Percentiles rank a stretch among this genome's conserved stretches.
phyloP scores from a whole-genome alignment of 2,888 invertebrate species.

The Ametastegia equiseti region DNA sequence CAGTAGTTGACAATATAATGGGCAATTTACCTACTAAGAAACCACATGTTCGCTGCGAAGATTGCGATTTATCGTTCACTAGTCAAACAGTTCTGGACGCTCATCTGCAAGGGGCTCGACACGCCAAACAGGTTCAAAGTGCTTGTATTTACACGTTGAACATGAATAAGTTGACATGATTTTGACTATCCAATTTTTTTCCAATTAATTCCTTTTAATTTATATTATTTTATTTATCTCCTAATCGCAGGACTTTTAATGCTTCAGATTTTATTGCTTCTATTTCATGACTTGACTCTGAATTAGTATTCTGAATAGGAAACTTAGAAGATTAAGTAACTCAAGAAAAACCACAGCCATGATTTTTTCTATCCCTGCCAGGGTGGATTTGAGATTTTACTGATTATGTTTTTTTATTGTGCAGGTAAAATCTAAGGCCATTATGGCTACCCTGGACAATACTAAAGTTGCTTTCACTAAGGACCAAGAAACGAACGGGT shows the following conservation, averaged over 20 bases:
- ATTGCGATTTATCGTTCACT: slow-evolving; percentile 76
- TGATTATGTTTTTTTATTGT: slow-evolving; percentile 5
- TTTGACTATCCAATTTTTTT: not conserved
- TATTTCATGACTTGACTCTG: not conserved
- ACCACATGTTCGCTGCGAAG: slow-evolving; percentile 74
- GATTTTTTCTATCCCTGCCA: not conserved
- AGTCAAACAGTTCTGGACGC: slow-evolving; percentile 76
- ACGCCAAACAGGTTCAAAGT: slow-evolving; percentile 70
- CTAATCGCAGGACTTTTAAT: too few species aligned
- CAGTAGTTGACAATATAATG: slow-evolving; percentile 76
- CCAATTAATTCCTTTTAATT: not conserved
- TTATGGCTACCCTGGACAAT: slow-evolving; percentile 72
- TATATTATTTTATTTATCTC: not conserved
- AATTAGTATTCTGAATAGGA: not conserved
- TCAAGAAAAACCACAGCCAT: too few species aligned
- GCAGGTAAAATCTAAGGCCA: slow-evolving; percentile 72
- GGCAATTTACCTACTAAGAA: slow-evolving; percentile 76
- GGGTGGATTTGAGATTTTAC: not conserved
- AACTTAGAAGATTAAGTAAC: not conserved
- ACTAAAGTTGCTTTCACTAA: slow-evolving; percentile 72
- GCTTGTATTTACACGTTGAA: not conserved
- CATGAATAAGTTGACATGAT: not conserved
- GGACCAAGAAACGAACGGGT: slow-evolving; percentile 71
- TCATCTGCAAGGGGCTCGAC: slow-evolving; percentile 74
- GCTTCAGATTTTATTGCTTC: too few species aligned